Percentiles rank a stretch among this genome's conserved stretches.
These are phyloP conservation scores for Myotis davidii DNA, from an alignment of 2,113 vertebrate genomes.

Conservation along the genomic window DNA sequence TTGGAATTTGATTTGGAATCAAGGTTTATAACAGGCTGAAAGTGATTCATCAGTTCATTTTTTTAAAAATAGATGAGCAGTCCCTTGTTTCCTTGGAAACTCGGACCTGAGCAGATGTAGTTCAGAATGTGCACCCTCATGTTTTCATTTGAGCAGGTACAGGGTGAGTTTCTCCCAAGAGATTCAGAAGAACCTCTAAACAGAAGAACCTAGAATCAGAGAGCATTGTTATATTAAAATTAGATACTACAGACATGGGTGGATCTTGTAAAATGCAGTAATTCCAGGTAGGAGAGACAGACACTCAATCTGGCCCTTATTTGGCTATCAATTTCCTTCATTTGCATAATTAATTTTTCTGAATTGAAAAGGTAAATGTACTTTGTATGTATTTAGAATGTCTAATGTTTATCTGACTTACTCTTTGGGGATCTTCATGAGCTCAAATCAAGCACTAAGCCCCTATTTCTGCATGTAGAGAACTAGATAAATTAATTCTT, in stretches of 20 bases:
- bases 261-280: slow-evolving; percentile 62
- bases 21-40: slow-evolving; percentile 54
- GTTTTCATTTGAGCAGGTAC: slow-evolving; percentile 71
- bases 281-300: slow-evolving; percentile 72
- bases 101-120: slow-evolving; percentile 73
- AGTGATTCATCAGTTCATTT: slow-evolving; percentile 77
- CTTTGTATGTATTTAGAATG: neutral
- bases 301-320: neutral
- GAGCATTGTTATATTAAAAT: slow-evolving; percentile 66
- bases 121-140: slow-evolving; percentile 63
- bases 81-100: slow-evolving; percentile 84
- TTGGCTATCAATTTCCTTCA: neutral
- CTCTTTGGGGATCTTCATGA: neutral
- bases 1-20: slow-evolving; percentile 70
- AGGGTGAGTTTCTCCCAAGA: slow-evolving; percentile 74
- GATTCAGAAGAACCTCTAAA: slow-evolving; percentile 76
- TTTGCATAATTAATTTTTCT: slow-evolving; percentile 43
- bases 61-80: slow-evolving; percentile 72
- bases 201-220: slow-evolving; percentile 72
- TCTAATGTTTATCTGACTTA: neutral
- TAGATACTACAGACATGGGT: slow-evolving; percentile 10
- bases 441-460: neutral
- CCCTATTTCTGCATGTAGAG: neutral
- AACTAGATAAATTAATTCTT: neutral
- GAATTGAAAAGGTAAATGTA: slow-evolving; percentile 24